These are phyloP conservation scores for Pogonomyrmex barbatus DNA, from an alignment of 1,140 invertebrate genomes.

Conservation along the genomic window DNA sequence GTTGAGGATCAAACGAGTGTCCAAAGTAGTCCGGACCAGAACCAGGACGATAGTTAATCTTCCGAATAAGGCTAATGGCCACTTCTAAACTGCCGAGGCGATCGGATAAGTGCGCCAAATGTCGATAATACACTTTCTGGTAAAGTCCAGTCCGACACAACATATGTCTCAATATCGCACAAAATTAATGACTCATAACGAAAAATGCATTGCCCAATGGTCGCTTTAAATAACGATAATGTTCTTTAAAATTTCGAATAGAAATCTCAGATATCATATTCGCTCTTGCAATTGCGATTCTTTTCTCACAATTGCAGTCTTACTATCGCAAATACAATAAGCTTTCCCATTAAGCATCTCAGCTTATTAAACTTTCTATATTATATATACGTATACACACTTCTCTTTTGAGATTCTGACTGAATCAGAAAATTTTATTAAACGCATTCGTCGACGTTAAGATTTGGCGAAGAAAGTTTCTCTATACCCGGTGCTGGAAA, in stretches of 20 bases:
- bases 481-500: slow-evolving; percentile 2
- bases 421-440: slow-evolving; percentile 67
- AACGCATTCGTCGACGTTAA: slow-evolving; percentile 61
- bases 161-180: slow-evolving; percentile 56
- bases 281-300: background rate
- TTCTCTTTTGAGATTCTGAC: background rate
- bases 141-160: slow-evolving; percentile 49
- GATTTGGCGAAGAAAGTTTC: slow-evolving; percentile 65
- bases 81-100: slow-evolving; percentile 73
- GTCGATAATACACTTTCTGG: slow-evolving; percentile 72
- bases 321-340: background rate
- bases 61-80: slow-evolving; percentile 73
- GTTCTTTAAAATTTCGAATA: background rate
- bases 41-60: slow-evolving; percentile 70
- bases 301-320: slow-evolving; percentile 21
- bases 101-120: slow-evolving; percentile 74
- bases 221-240: slow-evolving; percentile 42
- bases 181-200: slow-evolving; percentile 52
- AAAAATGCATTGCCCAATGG: slow-evolving; percentile 27
- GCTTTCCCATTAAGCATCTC: slow-evolving; percentile 1
- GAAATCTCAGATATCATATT: background rate
- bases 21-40: slow-evolving; percentile 55
- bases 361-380: slow-evolving; percentile 34
- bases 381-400: background rate
- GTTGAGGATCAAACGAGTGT: slow-evolving; percentile 48